phyloP scores from a whole-genome alignment of 2,797 vertebrate species.

The Periophthalmus magnuspinnatus region DNA sequence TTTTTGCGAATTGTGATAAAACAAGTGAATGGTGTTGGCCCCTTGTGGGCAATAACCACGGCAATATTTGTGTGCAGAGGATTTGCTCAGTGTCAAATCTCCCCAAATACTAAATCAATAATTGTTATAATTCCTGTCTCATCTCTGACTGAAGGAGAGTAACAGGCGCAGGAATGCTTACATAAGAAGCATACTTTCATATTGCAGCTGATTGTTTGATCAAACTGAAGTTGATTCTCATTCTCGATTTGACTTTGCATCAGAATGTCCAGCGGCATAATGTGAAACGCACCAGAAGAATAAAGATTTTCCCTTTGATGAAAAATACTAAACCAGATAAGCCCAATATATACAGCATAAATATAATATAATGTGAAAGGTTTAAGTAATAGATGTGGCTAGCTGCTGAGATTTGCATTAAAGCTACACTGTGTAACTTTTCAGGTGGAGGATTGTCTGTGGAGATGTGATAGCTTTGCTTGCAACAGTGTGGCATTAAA shows the following conservation, averaged over 20 bases:
- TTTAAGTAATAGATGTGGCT: too few species aligned
- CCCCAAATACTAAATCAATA: background rate
- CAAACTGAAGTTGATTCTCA: background rate
- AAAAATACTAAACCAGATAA: too few species aligned
- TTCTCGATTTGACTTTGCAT: background rate
- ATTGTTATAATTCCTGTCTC: background rate
- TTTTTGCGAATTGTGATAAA: background rate
- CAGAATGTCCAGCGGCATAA: background rate
- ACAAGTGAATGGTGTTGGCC: background rate
- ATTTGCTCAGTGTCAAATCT: background rate
- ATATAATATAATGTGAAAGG: background rate
- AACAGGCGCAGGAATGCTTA: background rate
- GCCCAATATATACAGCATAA: background rate
- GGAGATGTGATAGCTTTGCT: too few species aligned
- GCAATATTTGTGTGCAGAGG: background rate
- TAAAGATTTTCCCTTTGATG: too few species aligned
- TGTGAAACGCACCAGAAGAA: too few species aligned
- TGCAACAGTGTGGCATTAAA: too few species aligned
- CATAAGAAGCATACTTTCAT: background rate
- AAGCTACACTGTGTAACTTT: too few species aligned
- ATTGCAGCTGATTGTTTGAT: background rate
- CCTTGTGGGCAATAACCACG: background rate
- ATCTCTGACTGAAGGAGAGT: background rate
- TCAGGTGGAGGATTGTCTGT: too few species aligned
- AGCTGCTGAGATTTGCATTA: too few species aligned